Conservation (phyloP, 2,797 vertebrate species). For the Thripadectes ignobilis region DNA sequence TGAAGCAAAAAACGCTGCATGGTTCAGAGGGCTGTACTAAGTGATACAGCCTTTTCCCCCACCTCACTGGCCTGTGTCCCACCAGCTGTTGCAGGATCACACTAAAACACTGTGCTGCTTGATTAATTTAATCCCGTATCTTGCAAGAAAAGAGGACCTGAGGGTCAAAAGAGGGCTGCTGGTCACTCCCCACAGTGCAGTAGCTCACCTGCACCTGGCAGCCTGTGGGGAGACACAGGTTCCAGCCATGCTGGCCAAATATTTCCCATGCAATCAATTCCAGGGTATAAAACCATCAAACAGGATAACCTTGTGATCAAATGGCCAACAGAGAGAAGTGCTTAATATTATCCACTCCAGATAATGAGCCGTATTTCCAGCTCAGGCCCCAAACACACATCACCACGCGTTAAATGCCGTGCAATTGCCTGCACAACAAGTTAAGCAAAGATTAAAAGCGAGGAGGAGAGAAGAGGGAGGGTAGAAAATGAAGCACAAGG, state of each 20-base stretch:
- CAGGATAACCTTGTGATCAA: constrained; percentile 59
- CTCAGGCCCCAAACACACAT: constrained; percentile 47
- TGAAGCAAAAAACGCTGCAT: fast-evolving
- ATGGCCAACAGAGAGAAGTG: constrained; percentile 54
- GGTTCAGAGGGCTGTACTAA: fast-evolving
- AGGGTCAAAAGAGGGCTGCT: not conserved
- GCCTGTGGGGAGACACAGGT: not conserved
- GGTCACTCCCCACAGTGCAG: not conserved
- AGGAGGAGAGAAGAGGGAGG: not conserved
- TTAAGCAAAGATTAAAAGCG: constrained; percentile 45
- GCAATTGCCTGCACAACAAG: constrained; percentile 22
- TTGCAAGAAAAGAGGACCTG: not conserved
- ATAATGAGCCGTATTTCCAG: constrained; percentile 55
- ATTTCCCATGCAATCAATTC: constrained; percentile 57
- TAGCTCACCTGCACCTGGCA: not conserved
- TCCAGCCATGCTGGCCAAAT: not conserved
- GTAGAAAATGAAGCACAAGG: not conserved
- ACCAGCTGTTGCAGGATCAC: not conserved
- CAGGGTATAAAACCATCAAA: constrained; percentile 40
- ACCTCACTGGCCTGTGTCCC: fast-evolving
- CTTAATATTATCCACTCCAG: constrained; percentile 61
- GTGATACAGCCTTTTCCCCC: not conserved
- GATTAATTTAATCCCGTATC: not conserved
- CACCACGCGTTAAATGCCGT: not conserved
- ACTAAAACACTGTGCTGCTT: not conserved